Evolutionary conservation across 2,113 vertebrate species (phyloP).

Genomic region (Rhea americana): DNA sequence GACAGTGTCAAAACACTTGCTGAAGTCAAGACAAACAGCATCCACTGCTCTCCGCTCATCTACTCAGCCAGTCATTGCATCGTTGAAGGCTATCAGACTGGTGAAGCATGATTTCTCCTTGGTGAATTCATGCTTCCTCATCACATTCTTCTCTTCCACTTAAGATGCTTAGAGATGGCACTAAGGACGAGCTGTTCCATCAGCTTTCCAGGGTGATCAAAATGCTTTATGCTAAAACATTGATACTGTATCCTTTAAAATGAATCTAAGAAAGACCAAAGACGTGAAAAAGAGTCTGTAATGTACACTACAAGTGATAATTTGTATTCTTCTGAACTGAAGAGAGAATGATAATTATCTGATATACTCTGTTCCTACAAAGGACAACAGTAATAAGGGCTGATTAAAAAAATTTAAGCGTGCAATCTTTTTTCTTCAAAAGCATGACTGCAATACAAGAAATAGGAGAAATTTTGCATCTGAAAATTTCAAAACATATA

Average conservation of each 20-base stretch:
- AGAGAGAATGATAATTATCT: background rate
- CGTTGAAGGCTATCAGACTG: too few species aligned
- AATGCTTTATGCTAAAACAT: background rate
- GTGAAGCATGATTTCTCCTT: too few species aligned
- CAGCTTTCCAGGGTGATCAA: too few species aligned
- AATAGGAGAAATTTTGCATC: background rate
- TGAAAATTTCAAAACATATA: background rate
- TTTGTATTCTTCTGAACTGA: background rate
- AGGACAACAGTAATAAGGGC: background rate
- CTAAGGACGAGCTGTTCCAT: too few species aligned
- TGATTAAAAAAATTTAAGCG: background rate
- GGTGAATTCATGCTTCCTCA: too few species aligned
- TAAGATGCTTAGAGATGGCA: too few species aligned
- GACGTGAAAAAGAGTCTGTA: background rate
- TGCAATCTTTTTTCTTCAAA: background rate
- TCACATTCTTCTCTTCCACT: too few species aligned
- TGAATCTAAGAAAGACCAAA: background rate
- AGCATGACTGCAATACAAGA: background rate
- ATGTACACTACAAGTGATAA: fast-evolving
- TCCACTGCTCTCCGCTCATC: too few species aligned
- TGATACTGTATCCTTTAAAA: background rate
- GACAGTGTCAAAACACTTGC: too few species aligned
- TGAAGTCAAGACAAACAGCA: too few species aligned
- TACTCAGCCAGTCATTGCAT: too few species aligned
- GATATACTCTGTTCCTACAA: background rate